phyloP scores from a whole-genome alignment of 2,797 vertebrate species.

The Cryptoblepharus egeriae region DNA sequence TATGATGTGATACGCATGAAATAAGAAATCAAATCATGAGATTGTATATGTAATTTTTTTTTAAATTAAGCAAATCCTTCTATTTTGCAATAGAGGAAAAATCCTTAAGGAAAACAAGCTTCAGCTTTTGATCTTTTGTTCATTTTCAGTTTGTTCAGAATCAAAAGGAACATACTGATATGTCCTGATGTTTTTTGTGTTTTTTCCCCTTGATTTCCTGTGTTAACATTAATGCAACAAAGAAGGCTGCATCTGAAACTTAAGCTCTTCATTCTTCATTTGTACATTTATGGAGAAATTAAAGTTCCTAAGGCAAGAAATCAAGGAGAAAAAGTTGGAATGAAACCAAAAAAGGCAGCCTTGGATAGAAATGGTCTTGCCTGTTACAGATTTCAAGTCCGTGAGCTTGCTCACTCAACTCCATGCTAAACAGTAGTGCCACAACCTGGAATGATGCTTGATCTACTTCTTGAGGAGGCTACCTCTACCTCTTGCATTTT shows the following conservation, averaged over 20 bases:
- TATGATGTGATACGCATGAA: slow-evolving; percentile 65
- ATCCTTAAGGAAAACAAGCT: slow-evolving; percentile 64
- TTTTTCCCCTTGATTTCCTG: slow-evolving; percentile 72
- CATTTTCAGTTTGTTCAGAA: slow-evolving; percentile 70
- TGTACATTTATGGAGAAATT: slow-evolving; percentile 40
- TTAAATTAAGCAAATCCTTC: slow-evolving; percentile 66
- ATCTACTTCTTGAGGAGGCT: too few relatives aligned
- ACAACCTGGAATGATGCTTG: too few relatives aligned
- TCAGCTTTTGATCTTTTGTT: slow-evolving; percentile 76
- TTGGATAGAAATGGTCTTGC: slow-evolving; percentile 23
- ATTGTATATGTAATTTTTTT: slow-evolving; percentile 61
- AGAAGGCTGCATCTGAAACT: slow-evolving; percentile 68
- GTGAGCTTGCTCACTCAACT: slow-evolving; percentile 13
- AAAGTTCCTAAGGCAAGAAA: slow-evolving; percentile 53
- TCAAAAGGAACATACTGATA: slow-evolving; percentile 73
- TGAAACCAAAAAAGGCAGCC: slow-evolving; percentile 37
- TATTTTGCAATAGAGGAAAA: slow-evolving; percentile 59
- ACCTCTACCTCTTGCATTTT: too few relatives aligned
- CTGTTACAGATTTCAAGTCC: slow-evolving; percentile 34
- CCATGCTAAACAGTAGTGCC: too few relatives aligned
- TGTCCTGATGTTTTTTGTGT: slow-evolving; percentile 67
- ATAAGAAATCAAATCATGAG: slow-evolving; percentile 62
- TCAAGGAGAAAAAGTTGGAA: slow-evolving; percentile 45
- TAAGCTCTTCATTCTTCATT: slow-evolving; percentile 64
- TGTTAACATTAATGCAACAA: slow-evolving; percentile 75